Base-by-base conservation (phyloP, 2,797 vertebrate species). In the Acanthis flammea region DNA sequence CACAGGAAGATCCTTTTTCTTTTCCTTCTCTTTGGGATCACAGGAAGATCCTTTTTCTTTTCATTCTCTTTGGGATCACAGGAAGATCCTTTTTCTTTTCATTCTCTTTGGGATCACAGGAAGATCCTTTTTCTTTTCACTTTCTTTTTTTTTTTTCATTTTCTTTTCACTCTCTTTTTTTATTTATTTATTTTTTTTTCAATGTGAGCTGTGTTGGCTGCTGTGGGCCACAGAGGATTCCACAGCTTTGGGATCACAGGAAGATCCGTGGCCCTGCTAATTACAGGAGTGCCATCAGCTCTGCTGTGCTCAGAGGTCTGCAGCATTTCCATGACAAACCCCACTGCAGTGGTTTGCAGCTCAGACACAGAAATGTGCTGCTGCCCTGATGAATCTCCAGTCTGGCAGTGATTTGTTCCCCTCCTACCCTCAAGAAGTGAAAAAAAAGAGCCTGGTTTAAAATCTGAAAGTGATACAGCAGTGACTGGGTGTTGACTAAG, bases 191-290 rank as follows among this genome's bases (percentile, higher is more conserved):
- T 25, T 5, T 19, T 24, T 7, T 24, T 14, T 37, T 39, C 31
- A 30, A 16, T 62, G 11, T 14, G 24, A 72, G 58, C 14, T 51
- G 9, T 55, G 58, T 51, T 92, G 47, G 35, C 83, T 90, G 37
- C 78, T 93, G 93, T 1, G 74, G 94, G 71, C 54, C 51, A 4
- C 42, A 47, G 48, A 89, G 81, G 95, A 93, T 96, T 93, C 57
- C 86, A 68, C 14, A 82, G 78, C 90, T 66, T 25, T 87, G 92
- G 74, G 76, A 54, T 92, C 83, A 89, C 28, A 55, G 88, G 92
- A 80, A 86, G 62, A 66, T 11, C 8, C 9, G 9, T 70, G 58
- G 51, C 62, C 13, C 77, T 50, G 50, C 10, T 87, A 74, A 94
- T 94, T 58, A 45, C 67, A 92, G 92, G 47, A 50, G 23, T 67